Percentiles rank a stretch among this genome's conserved stretches.
These are phyloP conservation scores for Syngnathus floridae DNA, from an alignment of 2,113 vertebrate species.

Conservation along the genomic window DNA sequence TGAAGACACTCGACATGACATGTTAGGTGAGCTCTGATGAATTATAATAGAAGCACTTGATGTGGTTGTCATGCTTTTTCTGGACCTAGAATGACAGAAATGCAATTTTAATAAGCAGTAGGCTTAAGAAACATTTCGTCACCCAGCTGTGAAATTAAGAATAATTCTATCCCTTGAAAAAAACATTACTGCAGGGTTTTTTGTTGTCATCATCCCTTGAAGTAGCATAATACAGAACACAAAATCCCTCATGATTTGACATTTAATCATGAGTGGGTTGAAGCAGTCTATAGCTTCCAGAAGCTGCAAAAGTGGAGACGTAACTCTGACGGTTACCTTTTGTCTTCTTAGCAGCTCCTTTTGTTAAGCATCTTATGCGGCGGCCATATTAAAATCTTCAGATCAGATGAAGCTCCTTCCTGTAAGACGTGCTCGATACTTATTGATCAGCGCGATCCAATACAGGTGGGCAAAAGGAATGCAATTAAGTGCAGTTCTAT, in stretches of 20 bases:
- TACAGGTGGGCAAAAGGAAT: slow-evolving; percentile 35
- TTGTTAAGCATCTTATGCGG: slow-evolving; percentile 25
- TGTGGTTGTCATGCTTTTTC: not conserved
- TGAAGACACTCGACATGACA: slow-evolving; percentile 29
- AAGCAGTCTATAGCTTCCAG: not conserved
- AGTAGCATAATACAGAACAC: not conserved
- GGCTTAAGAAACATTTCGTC: not conserved
- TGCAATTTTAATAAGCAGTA: not conserved
- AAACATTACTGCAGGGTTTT: not conserved
- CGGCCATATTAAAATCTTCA: slow-evolving; percentile 24
- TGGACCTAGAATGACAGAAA: not conserved
- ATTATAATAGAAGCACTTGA: not conserved
- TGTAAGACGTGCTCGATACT: slow-evolving; percentile 44
- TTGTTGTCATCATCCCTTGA: not conserved
- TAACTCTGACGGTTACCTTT: not conserved
- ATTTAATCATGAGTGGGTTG: not conserved
- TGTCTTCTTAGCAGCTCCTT: slow-evolving; percentile 8
- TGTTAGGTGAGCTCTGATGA: slow-evolving; percentile 11
- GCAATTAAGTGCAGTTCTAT: slow-evolving; percentile 26
- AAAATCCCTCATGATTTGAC: not conserved
- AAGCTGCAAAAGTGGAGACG: not conserved
- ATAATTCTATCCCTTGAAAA: too few relatives aligned
- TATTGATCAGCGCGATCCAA: slow-evolving; percentile 47
- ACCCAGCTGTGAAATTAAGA: too few relatives aligned
- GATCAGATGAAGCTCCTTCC: slow-evolving; percentile 20